Evolutionary conservation across 2,113 vertebrate species (phyloP), one percentile per base, ranked within the genome.

Genomic region (Ondatra zibethicus): DNA sequence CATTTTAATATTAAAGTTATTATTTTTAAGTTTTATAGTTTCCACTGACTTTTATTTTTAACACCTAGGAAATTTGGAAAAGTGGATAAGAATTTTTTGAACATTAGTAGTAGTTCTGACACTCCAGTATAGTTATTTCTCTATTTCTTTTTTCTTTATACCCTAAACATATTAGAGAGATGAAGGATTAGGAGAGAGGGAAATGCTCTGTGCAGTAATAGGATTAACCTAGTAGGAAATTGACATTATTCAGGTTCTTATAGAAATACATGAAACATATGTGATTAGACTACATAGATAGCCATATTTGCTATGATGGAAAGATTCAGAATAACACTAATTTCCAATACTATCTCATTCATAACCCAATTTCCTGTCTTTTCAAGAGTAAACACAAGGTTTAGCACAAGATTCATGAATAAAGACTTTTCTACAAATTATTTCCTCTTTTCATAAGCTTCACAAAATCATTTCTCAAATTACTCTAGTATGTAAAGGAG

Each of bases 401-500:
- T 94, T 88, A 12, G 65, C 33, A 63, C 33, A n/a, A 88, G 8
- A 82, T 36, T 21, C 52, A 81, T 68, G 21, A 86, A 94, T 77
- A 63, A 14, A 92, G 11, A n/a, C 52, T 81, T 39, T 88, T 52
- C 50, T 90, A 36, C 33, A 70, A 23, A 88, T 7, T 42, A 47
- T 3, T 85, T 61, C 3, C 1, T 70, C 33, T 39, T 17, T 92
- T 86, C 29, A 93, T 13, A 80, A 78, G 61, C 0, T 25, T 68
- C 50, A 45, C 13, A 50, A 33, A 5, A 84, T 52, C 1, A 75
- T 68, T 81, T 42, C 17, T 94, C 21, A 81, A 42, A 75, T 68
- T 13, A 1, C 25, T 31, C 42, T 97, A 70, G 12, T 80, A 42
- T 65, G 39, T 80, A 89, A 88, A 86, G 19, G 84, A 45, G 21